Percentiles rank a stretch among this genome's conserved stretches.
These are phyloP conservation scores for Agrenia bidenticulata DNA, from an alignment of 2,888 invertebrate species.

Conservation along the genomic window DNA sequence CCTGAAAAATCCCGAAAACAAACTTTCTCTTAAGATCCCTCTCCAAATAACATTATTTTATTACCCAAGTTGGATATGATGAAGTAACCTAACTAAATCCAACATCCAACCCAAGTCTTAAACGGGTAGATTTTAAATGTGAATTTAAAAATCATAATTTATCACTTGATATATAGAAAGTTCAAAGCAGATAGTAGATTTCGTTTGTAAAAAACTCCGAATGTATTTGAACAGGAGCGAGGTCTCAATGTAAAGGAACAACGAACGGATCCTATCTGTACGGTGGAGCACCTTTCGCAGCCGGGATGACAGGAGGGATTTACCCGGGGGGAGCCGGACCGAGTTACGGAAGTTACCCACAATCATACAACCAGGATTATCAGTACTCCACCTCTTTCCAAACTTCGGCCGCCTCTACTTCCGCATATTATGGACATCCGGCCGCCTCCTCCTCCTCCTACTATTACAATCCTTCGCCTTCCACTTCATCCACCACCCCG, in stretches of 20 bases:
- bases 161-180: no score
- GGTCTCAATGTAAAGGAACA: slow-evolving; percentile 45
- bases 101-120: no score
- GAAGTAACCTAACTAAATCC: no score
- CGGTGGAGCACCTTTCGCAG: slow-evolving; percentile 44
- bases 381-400: slow-evolving; percentile 45
- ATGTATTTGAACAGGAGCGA: slow-evolving; percentile 22
- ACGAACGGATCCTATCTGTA: slow-evolving; percentile 48
- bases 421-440: slow-evolving; percentile 49
- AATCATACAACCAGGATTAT: slow-evolving; percentile 49
- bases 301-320: slow-evolving; percentile 23
- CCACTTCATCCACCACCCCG: slow-evolving; percentile 46
- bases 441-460: slow-evolving; percentile 49
- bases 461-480: slow-evolving; percentile 52
- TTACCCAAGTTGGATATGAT: no score
- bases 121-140: no score
- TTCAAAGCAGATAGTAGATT: no score
- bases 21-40: no score
- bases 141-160: no score
- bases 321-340: slow-evolving; percentile 21
- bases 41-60: no score
- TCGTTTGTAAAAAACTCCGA: no score
- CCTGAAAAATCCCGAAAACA: no score
- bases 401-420: slow-evolving; percentile 43
- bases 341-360: slow-evolving; percentile 29